phyloP scores from a whole-genome alignment of 2,797 vertebrate species.

The Eospalax fontanierii region DNA sequence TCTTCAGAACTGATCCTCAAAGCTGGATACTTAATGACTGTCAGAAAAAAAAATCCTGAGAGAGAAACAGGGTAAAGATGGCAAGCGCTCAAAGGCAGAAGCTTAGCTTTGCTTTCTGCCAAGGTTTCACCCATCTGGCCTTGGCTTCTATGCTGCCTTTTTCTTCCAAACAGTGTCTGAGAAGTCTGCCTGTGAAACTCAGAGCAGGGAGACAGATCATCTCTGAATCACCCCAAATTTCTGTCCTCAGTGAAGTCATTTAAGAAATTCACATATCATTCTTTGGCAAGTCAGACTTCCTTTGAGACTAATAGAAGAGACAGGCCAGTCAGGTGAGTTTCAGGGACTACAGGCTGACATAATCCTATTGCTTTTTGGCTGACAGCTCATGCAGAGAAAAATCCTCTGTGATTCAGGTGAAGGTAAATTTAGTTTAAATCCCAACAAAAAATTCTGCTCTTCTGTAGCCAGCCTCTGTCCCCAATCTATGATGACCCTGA shows the following conservation, averaged over 20 bases:
- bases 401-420: conserved; percentile 68
- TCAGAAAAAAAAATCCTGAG: conserved; percentile 13
- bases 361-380: conserved; percentile 78
- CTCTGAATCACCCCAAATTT: conserved; percentile 34
- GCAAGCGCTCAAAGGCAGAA: conserved; percentile 69
- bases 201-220: not conserved
- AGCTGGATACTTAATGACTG: conserved; percentile 43
- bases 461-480: conserved; percentile 52
- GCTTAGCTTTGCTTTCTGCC: conserved; percentile 67
- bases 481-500: conserved; percentile 41
- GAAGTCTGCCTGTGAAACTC: conserved; percentile 17
- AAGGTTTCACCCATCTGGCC: conserved; percentile 80
- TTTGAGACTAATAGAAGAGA: conserved; percentile 81
- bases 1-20: conserved; percentile 31
- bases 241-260: conserved; percentile 61
- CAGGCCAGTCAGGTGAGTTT: conserved; percentile 82
- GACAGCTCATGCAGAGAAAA: conserved; percentile 77
- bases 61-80: conserved; percentile 50
- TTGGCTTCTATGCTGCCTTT: conserved; percentile 59
- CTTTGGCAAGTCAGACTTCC: conserved; percentile 76
- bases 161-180: conserved; percentile 64
- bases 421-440: conserved; percentile 75
- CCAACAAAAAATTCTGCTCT: conserved; percentile 53
- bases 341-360: conserved; percentile 75
- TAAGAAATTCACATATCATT: conserved; percentile 69